phyloP scores from a whole-genome alignment of 2,113 vertebrate genomes.

The Syrrhaptes paradoxus region DNA sequence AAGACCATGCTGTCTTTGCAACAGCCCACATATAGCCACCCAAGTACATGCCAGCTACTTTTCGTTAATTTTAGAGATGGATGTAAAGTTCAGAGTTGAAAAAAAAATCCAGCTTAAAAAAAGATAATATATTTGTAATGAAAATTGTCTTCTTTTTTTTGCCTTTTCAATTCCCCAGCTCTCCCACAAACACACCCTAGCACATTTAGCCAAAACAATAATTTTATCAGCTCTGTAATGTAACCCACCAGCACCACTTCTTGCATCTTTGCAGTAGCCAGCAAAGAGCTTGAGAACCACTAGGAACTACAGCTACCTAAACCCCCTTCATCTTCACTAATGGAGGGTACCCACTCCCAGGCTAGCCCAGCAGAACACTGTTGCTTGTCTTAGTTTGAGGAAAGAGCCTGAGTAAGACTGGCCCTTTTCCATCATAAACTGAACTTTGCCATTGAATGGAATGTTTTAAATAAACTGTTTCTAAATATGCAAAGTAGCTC shows the following conservation, averaged over 20 bases:
- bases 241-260: not conserved
- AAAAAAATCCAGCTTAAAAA: not conserved
- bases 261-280: not conserved
- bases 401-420: not conserved
- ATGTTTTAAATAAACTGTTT: not conserved
- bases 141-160: not conserved
- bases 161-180: not conserved
- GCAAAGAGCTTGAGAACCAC: not conserved
- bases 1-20: not conserved
- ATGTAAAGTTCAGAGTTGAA: not conserved
- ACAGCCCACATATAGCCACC: not conserved
- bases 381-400: not conserved
- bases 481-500: not conserved
- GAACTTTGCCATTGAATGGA: not conserved
- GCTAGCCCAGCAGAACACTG: not conserved
- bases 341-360: not conserved
- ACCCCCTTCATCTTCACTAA: not conserved
- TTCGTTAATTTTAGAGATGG: not conserved
- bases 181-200: not conserved
- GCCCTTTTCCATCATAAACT: not conserved
- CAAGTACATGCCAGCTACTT: accelerated
- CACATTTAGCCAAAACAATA: not conserved
- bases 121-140: accelerated
- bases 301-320: not conserved
- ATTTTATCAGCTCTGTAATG: not conserved